These are phyloP conservation scores for Melikaiella ostensackeni DNA, from an alignment of 2,888 invertebrate species.

Conservation along the genomic window DNA sequence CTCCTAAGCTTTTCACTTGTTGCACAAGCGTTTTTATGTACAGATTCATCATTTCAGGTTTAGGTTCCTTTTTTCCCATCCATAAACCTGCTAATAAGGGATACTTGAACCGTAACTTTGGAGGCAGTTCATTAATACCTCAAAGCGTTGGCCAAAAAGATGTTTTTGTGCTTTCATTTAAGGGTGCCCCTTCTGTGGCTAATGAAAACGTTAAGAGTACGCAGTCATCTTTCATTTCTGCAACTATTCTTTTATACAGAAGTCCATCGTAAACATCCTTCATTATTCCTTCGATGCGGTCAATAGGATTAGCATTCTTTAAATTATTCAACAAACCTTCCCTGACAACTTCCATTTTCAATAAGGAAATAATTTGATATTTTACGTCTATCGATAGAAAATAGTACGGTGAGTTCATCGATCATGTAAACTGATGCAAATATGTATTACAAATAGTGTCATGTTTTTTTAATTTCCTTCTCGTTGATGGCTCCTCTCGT, in stretches of 20 bases:
- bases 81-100: constrained; percentile 38
- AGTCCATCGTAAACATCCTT: constrained; percentile 11
- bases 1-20: constrained; percentile 5
- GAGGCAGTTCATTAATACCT: constrained; percentile 35
- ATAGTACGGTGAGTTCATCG: neutral
- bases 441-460: neutral
- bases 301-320: neutral
- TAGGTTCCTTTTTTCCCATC: constrained; percentile 38
- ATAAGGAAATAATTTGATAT: constrained; percentile 28
- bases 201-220: neutral
- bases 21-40: constrained; percentile 17
- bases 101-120: constrained; percentile 22
- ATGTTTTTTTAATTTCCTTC: neutral
- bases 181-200: neutral
- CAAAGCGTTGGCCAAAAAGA: constrained; percentile 25
- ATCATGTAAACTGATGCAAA: neutral
- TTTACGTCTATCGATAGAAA: constrained; percentile 37
- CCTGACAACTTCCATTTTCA: constrained; percentile 3
- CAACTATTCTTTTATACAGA: neutral
- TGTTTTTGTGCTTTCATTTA: constrained; percentile 26
- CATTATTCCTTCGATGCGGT: constrained; percentile 3
- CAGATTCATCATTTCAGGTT: constrained; percentile 24
- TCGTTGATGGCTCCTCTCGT: neutral
- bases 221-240: constrained; percentile 1
- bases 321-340: neutral